Conservation (phyloP, 2,797 vertebrate genomes). For the Phoebastria nigripes region DNA sequence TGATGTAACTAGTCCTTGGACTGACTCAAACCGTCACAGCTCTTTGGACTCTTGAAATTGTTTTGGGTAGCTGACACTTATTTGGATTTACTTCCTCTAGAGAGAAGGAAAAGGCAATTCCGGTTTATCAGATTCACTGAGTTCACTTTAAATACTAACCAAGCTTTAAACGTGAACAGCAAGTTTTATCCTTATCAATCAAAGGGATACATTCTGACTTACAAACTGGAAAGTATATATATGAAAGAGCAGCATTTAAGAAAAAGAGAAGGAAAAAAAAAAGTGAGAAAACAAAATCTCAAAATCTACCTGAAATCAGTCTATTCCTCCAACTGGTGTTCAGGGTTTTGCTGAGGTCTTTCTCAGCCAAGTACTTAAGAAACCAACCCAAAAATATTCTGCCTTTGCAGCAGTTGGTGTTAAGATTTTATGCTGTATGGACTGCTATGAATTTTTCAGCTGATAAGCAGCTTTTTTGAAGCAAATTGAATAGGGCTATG, state of each 20-base stretch:
- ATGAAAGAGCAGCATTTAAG: not conserved
- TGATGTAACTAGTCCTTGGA: not conserved
- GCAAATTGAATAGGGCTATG: not conserved
- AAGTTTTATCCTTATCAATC: not conserved
- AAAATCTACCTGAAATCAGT: not conserved
- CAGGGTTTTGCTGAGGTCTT: not conserved
- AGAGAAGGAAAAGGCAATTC: not conserved
- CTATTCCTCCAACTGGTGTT: not conserved
- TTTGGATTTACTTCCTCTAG: not conserved
- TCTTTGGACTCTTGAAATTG: not conserved
- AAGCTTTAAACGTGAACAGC: not conserved
- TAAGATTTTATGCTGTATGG: not conserved
- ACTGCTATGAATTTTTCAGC: not conserved
- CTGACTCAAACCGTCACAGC: not conserved
- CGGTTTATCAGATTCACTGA: not conserved
- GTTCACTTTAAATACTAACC: not conserved
- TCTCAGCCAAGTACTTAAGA: not conserved
- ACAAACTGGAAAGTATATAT: not conserved
- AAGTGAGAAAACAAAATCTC: not conserved
- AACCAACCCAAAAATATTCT: not conserved
- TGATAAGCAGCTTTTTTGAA: not conserved
- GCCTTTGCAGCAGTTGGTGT: not conserved
- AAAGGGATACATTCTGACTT: not conserved
- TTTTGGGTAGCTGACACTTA: not conserved
- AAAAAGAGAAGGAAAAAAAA: not conserved